Percentiles rank a stretch among this genome's conserved stretches.
phyloP scores from a whole-genome alignment of 2,888 invertebrate genomes.

The Tetragonisca angustula region DNA sequence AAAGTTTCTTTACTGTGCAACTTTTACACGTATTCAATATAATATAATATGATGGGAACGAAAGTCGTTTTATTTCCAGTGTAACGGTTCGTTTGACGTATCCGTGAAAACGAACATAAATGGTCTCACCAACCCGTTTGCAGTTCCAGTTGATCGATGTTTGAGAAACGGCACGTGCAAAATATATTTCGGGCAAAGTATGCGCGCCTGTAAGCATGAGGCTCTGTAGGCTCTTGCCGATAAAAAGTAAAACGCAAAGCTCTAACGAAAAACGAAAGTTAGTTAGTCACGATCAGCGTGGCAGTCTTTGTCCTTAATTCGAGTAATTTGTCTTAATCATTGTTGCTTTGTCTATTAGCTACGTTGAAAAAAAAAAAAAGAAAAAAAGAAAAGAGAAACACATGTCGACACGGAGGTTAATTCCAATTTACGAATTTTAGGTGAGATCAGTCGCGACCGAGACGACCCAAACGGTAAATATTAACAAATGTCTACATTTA shows the following conservation, averaged over 20 bases:
- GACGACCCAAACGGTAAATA: slow-evolving; percentile 84
- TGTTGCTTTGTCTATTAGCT: slow-evolving; percentile 67
- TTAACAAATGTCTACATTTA: neutral
- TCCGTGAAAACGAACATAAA: neutral
- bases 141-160: slow-evolving; percentile 30
- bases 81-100: slow-evolving; percentile 1
- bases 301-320: slow-evolving; percentile 65
- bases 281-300: slow-evolving; percentile 71
- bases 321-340: slow-evolving; percentile 67
- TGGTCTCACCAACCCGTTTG: slow-evolving; percentile 8
- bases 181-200: slow-evolving; percentile 56
- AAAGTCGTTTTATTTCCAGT: neutral
- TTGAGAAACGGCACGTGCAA: slow-evolving; percentile 55
- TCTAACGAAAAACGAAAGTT: slow-evolving; percentile 64
- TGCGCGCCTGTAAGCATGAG: slow-evolving; percentile 78
- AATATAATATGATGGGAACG: neutral
- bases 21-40: neutral
- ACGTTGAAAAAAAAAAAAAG: slow-evolving; percentile 14
- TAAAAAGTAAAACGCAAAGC: slow-evolving; percentile 45
- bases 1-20: neutral
- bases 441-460: slow-evolving; percentile 84
- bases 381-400: neutral
- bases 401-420: slow-evolving; percentile 56
- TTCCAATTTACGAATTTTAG: slow-evolving; percentile 80
- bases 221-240: slow-evolving; percentile 74